These are phyloP conservation scores for Proteles cristata DNA, from an alignment of 2,113 vertebrate species.

Conservation along the genomic window DNA sequence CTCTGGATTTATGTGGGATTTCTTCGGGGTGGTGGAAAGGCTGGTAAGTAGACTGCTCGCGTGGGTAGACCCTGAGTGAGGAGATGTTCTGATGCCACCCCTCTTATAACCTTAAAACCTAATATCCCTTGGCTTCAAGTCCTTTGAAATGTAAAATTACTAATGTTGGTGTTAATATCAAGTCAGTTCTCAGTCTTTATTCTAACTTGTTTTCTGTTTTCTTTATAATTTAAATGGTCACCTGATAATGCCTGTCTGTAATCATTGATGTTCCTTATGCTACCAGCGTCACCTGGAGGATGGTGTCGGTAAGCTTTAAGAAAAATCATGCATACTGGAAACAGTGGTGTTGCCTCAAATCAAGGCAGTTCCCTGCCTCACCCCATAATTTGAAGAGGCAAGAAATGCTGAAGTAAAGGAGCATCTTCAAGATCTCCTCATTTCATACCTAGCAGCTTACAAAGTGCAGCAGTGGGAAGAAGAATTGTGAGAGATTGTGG, in stretches of 20 bases:
- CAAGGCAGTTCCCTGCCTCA: background rate
- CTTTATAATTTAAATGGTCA: constrained; percentile 44
- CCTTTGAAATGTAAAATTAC: constrained; percentile 13
- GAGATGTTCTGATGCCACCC: background rate
- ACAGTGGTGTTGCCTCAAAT: background rate
- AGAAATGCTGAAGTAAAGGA: background rate
- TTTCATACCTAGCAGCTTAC: background rate
- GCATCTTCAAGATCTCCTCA: background rate
- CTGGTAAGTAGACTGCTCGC: constrained; percentile 45
- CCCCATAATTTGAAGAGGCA: background rate
- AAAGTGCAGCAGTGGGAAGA: background rate
- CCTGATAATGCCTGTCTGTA: constrained; percentile 12
- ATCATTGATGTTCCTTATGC: constrained; percentile 5
- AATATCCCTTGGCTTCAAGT: background rate
- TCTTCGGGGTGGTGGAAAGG: background rate
- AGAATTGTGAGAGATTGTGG: background rate
- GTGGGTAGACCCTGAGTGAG: background rate
- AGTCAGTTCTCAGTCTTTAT: background rate
- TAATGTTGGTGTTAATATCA: background rate
- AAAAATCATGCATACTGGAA: background rate
- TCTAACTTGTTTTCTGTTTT: constrained; percentile 45
- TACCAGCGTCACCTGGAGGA: constrained; percentile 65
- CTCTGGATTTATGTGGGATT: constrained; percentile 13
- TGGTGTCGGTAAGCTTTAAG: constrained; percentile 55
- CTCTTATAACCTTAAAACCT: constrained; percentile 32